These are phyloP conservation scores for Delichon dasypus DNA, from an alignment of 2,797 vertebrate genomes.

Conservation along the genomic window DNA sequence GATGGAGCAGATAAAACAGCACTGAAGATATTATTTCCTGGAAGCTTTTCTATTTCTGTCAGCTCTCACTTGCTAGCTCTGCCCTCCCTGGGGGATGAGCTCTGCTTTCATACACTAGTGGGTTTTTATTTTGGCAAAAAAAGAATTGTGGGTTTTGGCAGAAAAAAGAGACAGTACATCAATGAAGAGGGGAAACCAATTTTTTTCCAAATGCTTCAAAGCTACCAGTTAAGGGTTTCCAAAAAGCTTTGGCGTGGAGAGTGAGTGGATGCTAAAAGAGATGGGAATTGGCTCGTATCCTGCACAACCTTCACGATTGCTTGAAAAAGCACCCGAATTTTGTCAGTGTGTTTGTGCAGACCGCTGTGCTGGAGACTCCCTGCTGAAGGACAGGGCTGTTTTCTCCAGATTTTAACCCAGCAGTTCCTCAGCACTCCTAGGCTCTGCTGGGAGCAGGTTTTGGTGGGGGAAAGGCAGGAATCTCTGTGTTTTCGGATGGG, in stretches of 20 bases:
- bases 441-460: not conserved
- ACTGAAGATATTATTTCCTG: slow-evolving; percentile 36
- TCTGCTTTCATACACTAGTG: slow-evolving; percentile 45
- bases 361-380: slow-evolving; percentile 14
- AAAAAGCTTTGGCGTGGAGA: slow-evolving; percentile 43
- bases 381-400: not conserved
- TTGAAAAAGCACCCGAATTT: not conserved
- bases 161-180: slow-evolving; percentile 65
- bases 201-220: slow-evolving; percentile 54
- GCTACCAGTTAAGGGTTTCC: slow-evolving; percentile 46
- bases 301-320: slow-evolving; percentile 13
- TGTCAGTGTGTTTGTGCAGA: slow-evolving; percentile 14
- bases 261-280: slow-evolving; percentile 36
- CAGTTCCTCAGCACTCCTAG: not conserved
- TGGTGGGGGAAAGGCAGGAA: not conserved
- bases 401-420: not conserved
- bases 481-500: not conserved
- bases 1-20: slow-evolving; percentile 49
- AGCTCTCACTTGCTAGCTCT: slow-evolving; percentile 28
- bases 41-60: slow-evolving; percentile 61
- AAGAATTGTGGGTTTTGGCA: slow-evolving; percentile 55
- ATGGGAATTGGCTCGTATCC: slow-evolving; percentile 28
- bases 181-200: slow-evolving; percentile 51
- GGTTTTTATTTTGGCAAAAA: slow-evolving; percentile 63
- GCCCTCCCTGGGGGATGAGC: slow-evolving; percentile 22